phyloP scores from a whole-genome alignment of 1,140 invertebrate species.

The Drosophila lacteicornis region DNA sequence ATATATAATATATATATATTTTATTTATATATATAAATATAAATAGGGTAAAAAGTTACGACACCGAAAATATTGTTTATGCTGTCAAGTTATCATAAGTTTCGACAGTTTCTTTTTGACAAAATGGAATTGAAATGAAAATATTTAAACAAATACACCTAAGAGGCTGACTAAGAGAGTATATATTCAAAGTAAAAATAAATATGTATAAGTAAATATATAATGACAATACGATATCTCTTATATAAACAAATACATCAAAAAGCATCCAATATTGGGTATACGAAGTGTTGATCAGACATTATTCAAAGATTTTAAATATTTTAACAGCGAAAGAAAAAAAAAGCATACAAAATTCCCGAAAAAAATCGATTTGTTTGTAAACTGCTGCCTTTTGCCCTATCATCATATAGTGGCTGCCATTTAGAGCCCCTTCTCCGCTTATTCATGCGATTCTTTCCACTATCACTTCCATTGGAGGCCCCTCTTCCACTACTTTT shows the following conservation, averaged over 20 bases:
- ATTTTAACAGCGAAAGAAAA: background rate
- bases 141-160: no score
- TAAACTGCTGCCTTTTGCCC: background rate
- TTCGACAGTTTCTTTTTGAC: no score
- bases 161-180: no score
- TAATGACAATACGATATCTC: no score
- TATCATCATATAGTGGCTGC: slow-evolving; percentile 2
- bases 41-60: background rate
- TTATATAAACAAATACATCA: no score
- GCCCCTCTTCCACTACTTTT: slow-evolving; percentile 11
- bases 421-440: background rate
- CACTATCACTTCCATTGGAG: background rate
- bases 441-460: background rate
- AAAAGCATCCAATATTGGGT: background rate
- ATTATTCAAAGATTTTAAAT: background rate
- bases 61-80: no score
- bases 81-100: no score
- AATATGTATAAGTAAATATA: no score
- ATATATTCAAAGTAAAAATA: no score
- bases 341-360: background rate
- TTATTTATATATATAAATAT: no score
- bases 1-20: no score
- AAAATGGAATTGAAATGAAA: no score
- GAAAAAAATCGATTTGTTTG: background rate
- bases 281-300: background rate